Percentiles rank a stretch among this genome's conserved stretches.
Evolutionary conservation across 2,113 vertebrate genomes (phyloP).

Genomic region (Rana temporaria): DNA sequence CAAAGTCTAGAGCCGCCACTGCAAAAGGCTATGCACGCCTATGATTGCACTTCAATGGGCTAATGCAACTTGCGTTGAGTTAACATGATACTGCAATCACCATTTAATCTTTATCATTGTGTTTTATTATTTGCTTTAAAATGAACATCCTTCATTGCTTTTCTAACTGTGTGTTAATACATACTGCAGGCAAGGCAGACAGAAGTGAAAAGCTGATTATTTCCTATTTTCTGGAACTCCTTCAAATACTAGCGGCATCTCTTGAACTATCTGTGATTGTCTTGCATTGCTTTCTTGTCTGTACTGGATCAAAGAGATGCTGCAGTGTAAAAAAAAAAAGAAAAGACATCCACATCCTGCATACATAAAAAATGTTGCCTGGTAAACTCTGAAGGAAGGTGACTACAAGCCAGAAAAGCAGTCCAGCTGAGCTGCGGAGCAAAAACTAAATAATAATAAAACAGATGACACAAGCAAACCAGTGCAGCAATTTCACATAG

Average conservation of each 20-base stretch:
- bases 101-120: too few species aligned
- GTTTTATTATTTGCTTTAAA: too few species aligned
- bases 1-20: too few species aligned
- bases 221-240: not conserved
- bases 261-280: not conserved
- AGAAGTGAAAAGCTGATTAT: not conserved
- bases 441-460: not conserved
- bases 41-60: too few species aligned
- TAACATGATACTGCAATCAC: too few species aligned
- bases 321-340: slow-evolving; percentile 31
- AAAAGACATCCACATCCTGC: slow-evolving; percentile 13
- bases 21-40: too few species aligned
- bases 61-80: too few species aligned
- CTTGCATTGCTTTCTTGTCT: slow-evolving; percentile 1
- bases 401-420: not conserved
- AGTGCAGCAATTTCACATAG: not conserved
- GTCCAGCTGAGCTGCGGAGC: not conserved
- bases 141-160: too few species aligned
- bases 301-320: slow-evolving; percentile 35
- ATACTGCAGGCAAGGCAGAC: not conserved
- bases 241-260: not conserved
- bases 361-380: not conserved
- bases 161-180: too few species aligned
- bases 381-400: slow-evolving; percentile 11
- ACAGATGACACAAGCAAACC: not conserved